A percentile compares a stretch with the other conserved stretches of the same genome.
phyloP scores from a whole-genome alignment of 2,888 invertebrate genomes.

The Aelia acuminata region DNA sequence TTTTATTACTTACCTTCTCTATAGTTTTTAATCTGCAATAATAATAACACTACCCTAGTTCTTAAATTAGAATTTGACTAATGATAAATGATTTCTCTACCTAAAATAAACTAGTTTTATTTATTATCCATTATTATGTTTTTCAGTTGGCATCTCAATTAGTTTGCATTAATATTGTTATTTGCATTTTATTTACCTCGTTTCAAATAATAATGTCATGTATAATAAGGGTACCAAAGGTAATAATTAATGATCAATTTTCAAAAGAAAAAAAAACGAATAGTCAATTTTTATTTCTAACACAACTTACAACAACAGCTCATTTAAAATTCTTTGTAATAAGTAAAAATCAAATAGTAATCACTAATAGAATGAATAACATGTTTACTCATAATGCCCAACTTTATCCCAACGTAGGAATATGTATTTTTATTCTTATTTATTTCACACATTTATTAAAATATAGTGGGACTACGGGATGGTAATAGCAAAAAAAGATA shows the following conservation, averaged over 20 bases:
- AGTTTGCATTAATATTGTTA: too few relatives aligned
- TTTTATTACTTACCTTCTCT: too few relatives aligned
- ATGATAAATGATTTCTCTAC: not conserved
- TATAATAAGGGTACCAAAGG: not conserved
- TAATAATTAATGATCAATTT: slow-evolving; percentile 2
- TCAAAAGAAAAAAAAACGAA: slow-evolving; percentile 38
- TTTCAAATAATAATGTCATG: too few relatives aligned
- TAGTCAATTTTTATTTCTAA: slow-evolving; percentile 19
- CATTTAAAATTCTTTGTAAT: slow-evolving; percentile 37
- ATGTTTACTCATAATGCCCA: slow-evolving; percentile 39
- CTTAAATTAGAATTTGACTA: not conserved
- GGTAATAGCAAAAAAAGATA: slow-evolving; percentile 39
- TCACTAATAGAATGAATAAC: slow-evolving; percentile 37
- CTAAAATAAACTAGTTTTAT: not conserved
- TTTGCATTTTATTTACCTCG: too few relatives aligned
- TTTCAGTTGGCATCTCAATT: too few relatives aligned
- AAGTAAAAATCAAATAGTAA: slow-evolving; percentile 29
- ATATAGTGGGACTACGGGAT: slow-evolving; percentile 28
- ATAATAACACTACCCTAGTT: not conserved
- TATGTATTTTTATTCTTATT: not conserved
- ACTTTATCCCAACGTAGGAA: slow-evolving; percentile 23
- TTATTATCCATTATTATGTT: not conserved
- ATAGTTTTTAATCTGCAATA: not conserved
- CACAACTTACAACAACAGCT: slow-evolving; percentile 35
- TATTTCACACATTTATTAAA: slow-evolving; percentile 17